These are phyloP conservation scores for Phoenicopterus ruber DNA, from an alignment of 2,113 vertebrate species.

Conservation along the genomic window DNA sequence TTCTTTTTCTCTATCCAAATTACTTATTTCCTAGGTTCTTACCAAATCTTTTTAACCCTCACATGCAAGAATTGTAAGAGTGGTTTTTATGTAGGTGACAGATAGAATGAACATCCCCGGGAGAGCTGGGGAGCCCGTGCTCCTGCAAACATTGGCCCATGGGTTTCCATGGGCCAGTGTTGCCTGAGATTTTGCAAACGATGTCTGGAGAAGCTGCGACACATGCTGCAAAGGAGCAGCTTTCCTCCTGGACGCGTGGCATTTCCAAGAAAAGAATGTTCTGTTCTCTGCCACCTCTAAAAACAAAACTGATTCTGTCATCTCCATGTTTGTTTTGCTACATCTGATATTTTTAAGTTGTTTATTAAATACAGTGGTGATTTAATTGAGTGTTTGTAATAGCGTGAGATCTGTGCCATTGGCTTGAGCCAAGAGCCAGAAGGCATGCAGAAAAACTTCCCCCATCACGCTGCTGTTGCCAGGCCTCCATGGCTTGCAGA, in stretches of 20 bases:
- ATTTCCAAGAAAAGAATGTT: conserved; percentile 20
- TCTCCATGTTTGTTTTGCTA: conserved; percentile 17
- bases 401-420: neutral
- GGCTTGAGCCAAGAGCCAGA: neutral
- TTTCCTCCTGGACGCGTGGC: neutral
- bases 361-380: conserved; percentile 11
- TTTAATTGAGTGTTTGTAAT: conserved; percentile 12
- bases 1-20: neutral
- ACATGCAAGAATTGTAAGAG: neutral
- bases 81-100: neutral
- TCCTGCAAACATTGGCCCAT: neutral
- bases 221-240: neutral
- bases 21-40: neutral
- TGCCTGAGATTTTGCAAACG: neutral
- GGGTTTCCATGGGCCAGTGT: neutral
- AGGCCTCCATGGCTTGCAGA: neutral
- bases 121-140: neutral
- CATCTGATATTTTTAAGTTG: conserved; percentile 50
- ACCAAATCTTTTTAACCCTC: neutral
- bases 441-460: neutral
- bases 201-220: neutral
- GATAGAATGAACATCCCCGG: rapidly evolving
- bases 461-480: neutral
- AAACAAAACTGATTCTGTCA: conserved; percentile 21
- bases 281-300: neutral